Evolutionary conservation across 2,797 vertebrate genomes (phyloP).

Genomic region (Spondyliosoma cantharus): DNA sequence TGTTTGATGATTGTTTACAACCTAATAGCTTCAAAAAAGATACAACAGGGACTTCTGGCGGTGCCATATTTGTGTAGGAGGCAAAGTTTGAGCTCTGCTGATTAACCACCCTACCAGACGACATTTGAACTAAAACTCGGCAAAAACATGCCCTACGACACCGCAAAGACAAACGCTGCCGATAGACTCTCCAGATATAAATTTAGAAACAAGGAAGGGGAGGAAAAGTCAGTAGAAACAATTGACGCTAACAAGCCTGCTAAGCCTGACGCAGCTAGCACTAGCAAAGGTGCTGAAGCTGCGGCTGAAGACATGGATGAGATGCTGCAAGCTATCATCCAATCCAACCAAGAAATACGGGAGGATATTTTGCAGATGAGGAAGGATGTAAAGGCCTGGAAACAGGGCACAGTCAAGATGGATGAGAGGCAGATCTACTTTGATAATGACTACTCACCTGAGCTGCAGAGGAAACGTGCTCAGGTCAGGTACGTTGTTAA

Average conservation of each 20-base stretch:
- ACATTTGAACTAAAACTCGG: too few species aligned
- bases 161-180: not conserved
- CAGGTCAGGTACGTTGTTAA: too few species aligned
- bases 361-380: constrained; percentile 12
- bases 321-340: constrained; percentile 3
- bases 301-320: not conserved
- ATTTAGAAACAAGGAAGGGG: constrained; percentile 20
- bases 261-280: not conserved
- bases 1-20: not conserved
- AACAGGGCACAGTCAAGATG: too few species aligned
- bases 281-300: not conserved
- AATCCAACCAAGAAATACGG: constrained; percentile 2
- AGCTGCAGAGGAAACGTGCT: too few species aligned
- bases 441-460: too few species aligned
- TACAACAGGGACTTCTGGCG: not conserved
- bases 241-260: not conserved
- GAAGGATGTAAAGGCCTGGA: too few species aligned
- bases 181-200: constrained; percentile 10
- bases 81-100: too few species aligned
- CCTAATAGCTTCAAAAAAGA: not conserved
- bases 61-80: too few species aligned
- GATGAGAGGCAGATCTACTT: too few species aligned
- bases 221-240: not conserved
- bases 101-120: too few species aligned
- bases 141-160: constrained; percentile 2